These are phyloP conservation scores for Amblyjoppa fuscipennis DNA, from an alignment of 2,888 invertebrate genomes.

Conservation along the genomic window DNA sequence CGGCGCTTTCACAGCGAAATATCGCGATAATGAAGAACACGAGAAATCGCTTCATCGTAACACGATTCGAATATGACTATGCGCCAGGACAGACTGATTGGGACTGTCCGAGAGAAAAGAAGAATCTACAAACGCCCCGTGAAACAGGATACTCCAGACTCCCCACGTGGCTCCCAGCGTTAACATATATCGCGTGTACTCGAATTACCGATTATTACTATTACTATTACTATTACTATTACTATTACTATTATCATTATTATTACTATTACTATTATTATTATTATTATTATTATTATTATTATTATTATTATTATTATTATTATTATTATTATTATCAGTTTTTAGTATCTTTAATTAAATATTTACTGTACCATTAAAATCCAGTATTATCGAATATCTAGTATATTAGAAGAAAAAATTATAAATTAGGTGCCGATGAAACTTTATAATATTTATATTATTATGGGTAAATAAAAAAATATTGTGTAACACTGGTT, in stretches of 20 bases:
- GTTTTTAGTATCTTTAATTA: background rate
- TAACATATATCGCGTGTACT: slow-evolving; percentile 17
- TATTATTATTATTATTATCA: background rate
- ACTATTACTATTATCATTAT: background rate
- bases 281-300: background rate
- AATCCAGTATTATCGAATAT: background rate
- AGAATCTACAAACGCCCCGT: slow-evolving; percentile 56
- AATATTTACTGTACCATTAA: background rate
- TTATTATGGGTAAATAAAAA: too few relatives aligned
- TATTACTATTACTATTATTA: background rate
- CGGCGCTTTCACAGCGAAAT: slow-evolving; percentile 2
- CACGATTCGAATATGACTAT: slow-evolving; percentile 22
- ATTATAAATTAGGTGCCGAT: background rate
- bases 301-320: background rate
- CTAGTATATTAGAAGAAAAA: background rate
- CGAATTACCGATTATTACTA: slow-evolving; percentile 10
- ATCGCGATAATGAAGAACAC: slow-evolving; percentile 42
- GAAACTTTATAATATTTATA: background rate
- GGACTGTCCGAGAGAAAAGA: slow-evolving; percentile 49
- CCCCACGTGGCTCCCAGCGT: slow-evolving; percentile 53
- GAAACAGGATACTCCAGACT: slow-evolving; percentile 66
- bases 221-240: background rate
- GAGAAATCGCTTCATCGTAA: slow-evolving; percentile 28
- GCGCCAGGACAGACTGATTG: slow-evolving; percentile 50
- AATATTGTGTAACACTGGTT: too few relatives aligned